Base-by-base conservation (phyloP, 2,797 vertebrate species). In the Forpus xanthops region DNA sequence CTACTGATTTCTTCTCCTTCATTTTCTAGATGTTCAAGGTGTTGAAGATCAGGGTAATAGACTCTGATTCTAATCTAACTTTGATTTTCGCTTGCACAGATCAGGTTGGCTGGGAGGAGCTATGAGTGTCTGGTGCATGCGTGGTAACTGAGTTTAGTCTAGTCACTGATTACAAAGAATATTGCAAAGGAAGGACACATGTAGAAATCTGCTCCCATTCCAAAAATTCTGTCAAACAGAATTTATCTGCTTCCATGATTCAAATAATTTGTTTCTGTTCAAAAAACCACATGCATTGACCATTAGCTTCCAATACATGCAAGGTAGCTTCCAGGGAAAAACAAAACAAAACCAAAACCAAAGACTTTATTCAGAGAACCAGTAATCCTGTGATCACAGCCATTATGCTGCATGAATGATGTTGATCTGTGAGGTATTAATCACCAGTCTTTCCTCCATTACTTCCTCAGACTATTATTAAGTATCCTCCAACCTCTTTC, bases 291-390 rank as follows among this genome's bases (percentile, higher is more conserved):
- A 12, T 27, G 11, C 4, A 56, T 44, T 66, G 5, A 30, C 2
- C 13, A 53, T 37, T 55, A 65, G 12, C 16, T 75, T 89, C 71
- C 21, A 76, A 18, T 8, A 76, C 3, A 42, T 5, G 2, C 4
- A 66, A 74, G 5, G 16, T 9, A 47, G 5, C 44, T 90, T 85
- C 27, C 12, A 15, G 9, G 12, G 15, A 1, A 5, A 16, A 15
- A n/a, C n/a, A n/a, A n/a, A n/a, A n/a, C 1, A 5, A 16, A 39
- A 62, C 25, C 31, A 23, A 33, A 56, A 56, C 0, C n/a, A 2
- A 58, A 9, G 3, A 17, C n/a, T 45, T 68, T 64, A 4, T 11
- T 21, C n/a, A 74, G 12, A 49, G 11, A 9, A 49, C 4, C 4
- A 45, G 7, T n/a, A 84, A 39, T 64, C 11, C 24, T 87, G 53